These are phyloP conservation scores for Sycophaga agraensis DNA, from an alignment of 1,140 invertebrate species.

Conservation along the genomic window DNA sequence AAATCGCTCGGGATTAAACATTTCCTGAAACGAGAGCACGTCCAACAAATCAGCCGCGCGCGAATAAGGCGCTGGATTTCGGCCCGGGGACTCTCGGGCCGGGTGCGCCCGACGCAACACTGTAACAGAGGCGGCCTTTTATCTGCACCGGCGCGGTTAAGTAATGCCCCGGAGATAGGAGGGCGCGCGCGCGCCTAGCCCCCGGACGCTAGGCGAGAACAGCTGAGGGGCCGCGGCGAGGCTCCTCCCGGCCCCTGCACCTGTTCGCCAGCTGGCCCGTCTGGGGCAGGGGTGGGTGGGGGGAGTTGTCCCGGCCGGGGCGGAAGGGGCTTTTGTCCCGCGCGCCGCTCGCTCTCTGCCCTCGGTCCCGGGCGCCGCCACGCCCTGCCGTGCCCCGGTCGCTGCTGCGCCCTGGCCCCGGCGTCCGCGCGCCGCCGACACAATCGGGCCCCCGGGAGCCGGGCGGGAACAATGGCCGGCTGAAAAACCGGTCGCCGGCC, in stretches of 20 bases:
- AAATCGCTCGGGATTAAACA: conserved; percentile 7
- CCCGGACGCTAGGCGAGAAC: conserved; percentile 37
- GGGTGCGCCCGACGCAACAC: too few relatives aligned
- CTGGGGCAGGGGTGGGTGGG: not conserved
- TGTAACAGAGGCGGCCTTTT: too few relatives aligned
- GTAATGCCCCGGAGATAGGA: too few relatives aligned
- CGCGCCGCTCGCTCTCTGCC: not conserved
- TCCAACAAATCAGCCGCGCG: not conserved
- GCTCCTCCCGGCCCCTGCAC: conserved; percentile 34
- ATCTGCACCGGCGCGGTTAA: too few relatives aligned
- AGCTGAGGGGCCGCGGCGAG: conserved; percentile 38
- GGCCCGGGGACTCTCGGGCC: too few relatives aligned
- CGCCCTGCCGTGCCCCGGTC: too few relatives aligned
- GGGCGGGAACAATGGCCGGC: too few relatives aligned
- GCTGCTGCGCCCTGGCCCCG: not conserved
- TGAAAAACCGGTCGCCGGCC: too few relatives aligned
- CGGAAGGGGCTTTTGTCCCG: not conserved
- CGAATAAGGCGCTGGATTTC: conserved; percentile 11
- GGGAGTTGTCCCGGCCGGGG: not conserved
- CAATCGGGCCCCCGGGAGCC: too few relatives aligned
- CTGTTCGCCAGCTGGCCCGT: conserved; percentile 50
- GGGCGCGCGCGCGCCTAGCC: too few relatives aligned
- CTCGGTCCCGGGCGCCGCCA: too few relatives aligned
- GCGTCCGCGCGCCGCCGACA: too few relatives aligned
- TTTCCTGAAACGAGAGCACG: conserved; percentile 13